These are phyloP conservation scores for Hesperophylax magnus DNA, from an alignment of 1,140 invertebrate species.

Conservation along the genomic window DNA sequence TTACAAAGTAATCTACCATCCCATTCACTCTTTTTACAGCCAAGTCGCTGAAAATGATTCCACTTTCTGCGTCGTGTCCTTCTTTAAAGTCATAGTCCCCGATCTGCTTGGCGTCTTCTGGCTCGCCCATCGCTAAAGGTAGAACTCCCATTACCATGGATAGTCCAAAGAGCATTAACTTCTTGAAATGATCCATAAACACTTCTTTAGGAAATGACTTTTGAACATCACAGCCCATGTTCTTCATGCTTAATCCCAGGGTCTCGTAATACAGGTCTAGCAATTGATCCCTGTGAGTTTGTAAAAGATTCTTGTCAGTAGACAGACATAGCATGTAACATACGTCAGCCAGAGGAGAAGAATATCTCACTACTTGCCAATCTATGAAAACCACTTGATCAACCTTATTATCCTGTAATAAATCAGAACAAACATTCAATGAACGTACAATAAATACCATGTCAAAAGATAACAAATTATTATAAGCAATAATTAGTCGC, in stretches of 20 bases:
- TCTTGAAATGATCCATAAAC: constrained; percentile 30
- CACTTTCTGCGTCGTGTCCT: not conserved
- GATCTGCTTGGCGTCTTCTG: not conserved
- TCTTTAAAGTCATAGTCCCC: not conserved
- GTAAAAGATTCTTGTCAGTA: constrained; percentile 30
- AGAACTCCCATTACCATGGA: constrained; percentile 5
- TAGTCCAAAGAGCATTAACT: constrained; percentile 33
- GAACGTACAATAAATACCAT: too few relatives aligned
- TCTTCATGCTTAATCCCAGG: not conserved
- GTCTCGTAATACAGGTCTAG: constrained; percentile 45
- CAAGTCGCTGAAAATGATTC: not conserved
- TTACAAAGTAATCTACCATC: not conserved
- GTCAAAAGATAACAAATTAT: too few relatives aligned
- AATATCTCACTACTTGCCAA: constrained; percentile 43
- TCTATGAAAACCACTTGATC: constrained; percentile 44
- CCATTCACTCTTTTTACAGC: not conserved
- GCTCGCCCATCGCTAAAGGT: not conserved
- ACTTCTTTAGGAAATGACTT: constrained; percentile 33
- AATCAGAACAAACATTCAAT: not conserved
- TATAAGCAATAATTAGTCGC: too few relatives aligned
- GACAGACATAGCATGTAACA: constrained; percentile 35
- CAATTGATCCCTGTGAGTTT: constrained; percentile 1
- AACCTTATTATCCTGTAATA: constrained; percentile 43
- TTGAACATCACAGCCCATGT: constrained; percentile 35
- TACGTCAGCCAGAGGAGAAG: constrained; percentile 45